phyloP scores from a whole-genome alignment of 1,140 invertebrate genomes.

The Anoplolepis gracilipes region DNA sequence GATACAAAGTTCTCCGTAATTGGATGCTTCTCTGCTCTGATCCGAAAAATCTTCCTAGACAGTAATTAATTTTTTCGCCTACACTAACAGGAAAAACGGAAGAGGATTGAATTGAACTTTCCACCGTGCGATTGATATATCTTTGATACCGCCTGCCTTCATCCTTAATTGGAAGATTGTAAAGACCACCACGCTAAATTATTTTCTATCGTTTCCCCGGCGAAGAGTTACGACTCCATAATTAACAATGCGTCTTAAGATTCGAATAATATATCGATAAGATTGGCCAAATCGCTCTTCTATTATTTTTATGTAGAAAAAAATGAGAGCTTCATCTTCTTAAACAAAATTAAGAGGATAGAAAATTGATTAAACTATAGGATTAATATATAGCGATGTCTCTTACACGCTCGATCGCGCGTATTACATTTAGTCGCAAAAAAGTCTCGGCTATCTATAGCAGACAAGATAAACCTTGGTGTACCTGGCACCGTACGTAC shows the following conservation, averaged over 20 bases:
- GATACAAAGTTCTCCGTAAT: conserved; percentile 32
- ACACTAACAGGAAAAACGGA: conserved; percentile 22
- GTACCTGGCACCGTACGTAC: conserved; percentile 21
- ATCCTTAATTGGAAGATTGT: conserved; percentile 49
- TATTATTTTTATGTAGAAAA: conserved; percentile 7
- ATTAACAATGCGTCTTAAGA: conserved; percentile 42
- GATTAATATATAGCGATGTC: not conserved
- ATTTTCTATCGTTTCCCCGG: conserved; percentile 22
- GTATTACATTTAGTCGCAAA: conserved; percentile 1
- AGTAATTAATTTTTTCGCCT: conserved; percentile 58
- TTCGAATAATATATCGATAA: conserved; percentile 14
- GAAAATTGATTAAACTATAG: conserved; percentile 5
- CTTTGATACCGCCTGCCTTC: conserved; percentile 34
- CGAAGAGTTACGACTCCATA: conserved; percentile 1
- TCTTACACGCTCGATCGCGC: not conserved
- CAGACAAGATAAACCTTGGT: conserved; percentile 17
- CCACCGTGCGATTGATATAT: conserved; percentile 22
- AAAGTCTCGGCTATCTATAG: not conserved
- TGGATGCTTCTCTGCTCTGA: conserved; percentile 3
- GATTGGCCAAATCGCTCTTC: conserved; percentile 7
- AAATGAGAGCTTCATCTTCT: not conserved
- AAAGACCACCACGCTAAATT: conserved; percentile 8
- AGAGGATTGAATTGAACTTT: conserved; percentile 40
- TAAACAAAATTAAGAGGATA: not conserved
- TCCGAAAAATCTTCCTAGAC: conserved; percentile 1